Base-by-base conservation (phyloP, 1,140 invertebrate genomes). In the Rhagoletis pomonella region DNA sequence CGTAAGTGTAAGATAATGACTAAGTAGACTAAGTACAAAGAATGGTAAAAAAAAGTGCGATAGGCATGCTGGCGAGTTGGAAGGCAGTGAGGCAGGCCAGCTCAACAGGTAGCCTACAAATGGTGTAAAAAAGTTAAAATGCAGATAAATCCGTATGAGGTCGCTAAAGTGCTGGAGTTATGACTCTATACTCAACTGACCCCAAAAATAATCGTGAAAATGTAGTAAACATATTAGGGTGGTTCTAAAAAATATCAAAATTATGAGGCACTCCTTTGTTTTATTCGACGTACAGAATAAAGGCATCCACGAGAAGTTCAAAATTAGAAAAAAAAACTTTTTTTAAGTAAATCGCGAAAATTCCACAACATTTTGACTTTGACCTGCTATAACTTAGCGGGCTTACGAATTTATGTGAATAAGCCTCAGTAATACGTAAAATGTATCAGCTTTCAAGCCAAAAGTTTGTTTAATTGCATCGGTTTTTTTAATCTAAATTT, bases 111-210 rank as follows among this genome's bases (percentile, higher is more conserved):
- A 14, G 12, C 14, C 1, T 1, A 47, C 1, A 47, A 73, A 73
- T 42, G 67, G 67, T 73, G 50, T 29, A 73, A 47, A 73, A 73
- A 73, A 10, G 67, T 73, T 73, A 73, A 73, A 73, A 7, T 73
- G 67, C 10, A 44, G 67, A 42, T 42, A 47, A 73, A 47, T 29
- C 1, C 29, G 42, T n/a, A 42, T 73, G 67, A 10, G 64, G 29
- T 42, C 64, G 39, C 29, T 10, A 10, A 73, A n/a, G 14, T 73
- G 42, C 17, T 73, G 67, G 39, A 5, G 14, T 73, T 73, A 73
- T 73, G 67, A 14, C 42, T 17, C 60, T 14, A 4, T 55, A 55
- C 50, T 55, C 10, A 55, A 55, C 50, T 55, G 50, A 5, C 50
- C 50, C 5, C 50, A 55, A 55, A 55, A 55, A 55, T 55, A 55